A percentile compares a stretch with the other conserved stretches of the same genome.
Evolutionary conservation across 2,113 vertebrate genomes (phyloP).

Genomic region (Bos taurus): ARS-UCD2.0 NC_037357.1:24138501-24139000

Average conservation of each 20-base stretch:
- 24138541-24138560: neutral
- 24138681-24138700: neutral
- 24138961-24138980: too few species aligned
- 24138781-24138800: neutral
- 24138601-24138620: neutral
- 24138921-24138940: too few species aligned
- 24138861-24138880: neutral
- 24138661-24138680: neutral
- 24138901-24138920: neutral
- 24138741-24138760: neutral
- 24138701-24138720: neutral
- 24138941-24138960: too few species aligned
- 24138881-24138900: neutral
- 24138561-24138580: neutral
- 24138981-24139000: too few species aligned
- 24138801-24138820: neutral
- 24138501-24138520: neutral
- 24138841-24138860: neutral
- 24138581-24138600: neutral
- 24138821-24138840: neutral
- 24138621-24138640: neutral
- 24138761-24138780: neutral
- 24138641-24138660: neutral
- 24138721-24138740: neutral
- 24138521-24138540: neutral